These are phyloP conservation scores for Coluber constrictor DNA, from an alignment of 2,797 vertebrate genomes.

Conservation along the genomic window DNA sequence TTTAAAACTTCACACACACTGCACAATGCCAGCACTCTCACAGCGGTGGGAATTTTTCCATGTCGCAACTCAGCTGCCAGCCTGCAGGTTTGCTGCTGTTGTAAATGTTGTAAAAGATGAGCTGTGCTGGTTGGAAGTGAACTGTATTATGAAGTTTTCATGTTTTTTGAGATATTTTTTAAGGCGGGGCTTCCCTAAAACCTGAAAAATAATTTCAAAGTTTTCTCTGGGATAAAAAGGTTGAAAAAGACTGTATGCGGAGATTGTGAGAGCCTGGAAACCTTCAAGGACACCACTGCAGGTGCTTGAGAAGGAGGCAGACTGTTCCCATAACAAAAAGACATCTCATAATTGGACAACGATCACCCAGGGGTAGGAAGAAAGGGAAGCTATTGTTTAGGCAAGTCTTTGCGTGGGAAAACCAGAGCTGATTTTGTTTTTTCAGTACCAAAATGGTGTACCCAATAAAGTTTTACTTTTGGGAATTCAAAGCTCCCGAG, in stretches of 20 bases:
- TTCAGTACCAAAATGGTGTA: too few species aligned
- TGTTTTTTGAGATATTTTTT: neutral
- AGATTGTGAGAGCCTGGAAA: too few species aligned
- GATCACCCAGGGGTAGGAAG: too few species aligned
- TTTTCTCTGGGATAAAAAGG: neutral
- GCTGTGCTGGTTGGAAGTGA: neutral
- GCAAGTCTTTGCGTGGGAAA: too few species aligned
- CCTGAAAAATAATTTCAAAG: neutral
- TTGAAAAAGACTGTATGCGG: neutral
- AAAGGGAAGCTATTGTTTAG: too few species aligned
- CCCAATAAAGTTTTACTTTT: too few species aligned
- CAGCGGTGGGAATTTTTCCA: neutral
- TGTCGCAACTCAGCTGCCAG: neutral
- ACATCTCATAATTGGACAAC: too few species aligned
- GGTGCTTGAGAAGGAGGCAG: too few species aligned
- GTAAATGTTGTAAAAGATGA: neutral
- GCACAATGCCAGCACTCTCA: neutral
- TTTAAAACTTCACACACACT: neutral
- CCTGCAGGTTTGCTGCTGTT: neutral
- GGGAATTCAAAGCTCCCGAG: too few species aligned
- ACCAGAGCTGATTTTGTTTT: too few species aligned
- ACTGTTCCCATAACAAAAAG: too few species aligned
- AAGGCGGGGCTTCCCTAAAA: neutral
- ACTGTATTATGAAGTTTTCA: neutral
- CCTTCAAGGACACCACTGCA: too few species aligned